Percentiles rank a stretch among this genome's conserved stretches.
Evolutionary conservation across 2,113 vertebrate species (phyloP).

Genomic region (Strix uralensis): DNA sequence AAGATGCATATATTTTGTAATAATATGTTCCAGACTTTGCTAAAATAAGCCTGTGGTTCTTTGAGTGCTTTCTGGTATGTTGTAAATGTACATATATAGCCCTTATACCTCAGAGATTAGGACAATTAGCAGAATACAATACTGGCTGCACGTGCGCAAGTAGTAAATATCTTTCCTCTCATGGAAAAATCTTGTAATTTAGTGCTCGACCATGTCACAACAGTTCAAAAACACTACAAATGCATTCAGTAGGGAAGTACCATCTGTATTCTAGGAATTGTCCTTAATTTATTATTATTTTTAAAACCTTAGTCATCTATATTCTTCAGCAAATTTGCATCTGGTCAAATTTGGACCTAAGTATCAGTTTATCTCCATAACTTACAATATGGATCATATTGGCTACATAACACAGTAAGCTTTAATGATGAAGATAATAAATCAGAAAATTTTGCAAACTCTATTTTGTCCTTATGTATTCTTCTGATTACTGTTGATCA

Average conservation of each 20-base stretch:
- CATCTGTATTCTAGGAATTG: background rate
- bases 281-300: background rate
- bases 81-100: background rate
- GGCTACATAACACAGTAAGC: background rate
- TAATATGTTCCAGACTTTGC: background rate
- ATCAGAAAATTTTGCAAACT: background rate
- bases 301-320: background rate
- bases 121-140: background rate
- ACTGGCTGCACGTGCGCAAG: background rate
- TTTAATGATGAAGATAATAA: background rate
- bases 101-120: background rate
- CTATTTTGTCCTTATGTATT: background rate
- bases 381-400: background rate
- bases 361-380: background rate
- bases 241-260: background rate
- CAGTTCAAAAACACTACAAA: background rate
- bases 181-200: background rate
- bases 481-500: background rate
- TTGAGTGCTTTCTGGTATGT: background rate
- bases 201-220: background rate
- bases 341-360: background rate
- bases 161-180: background rate
- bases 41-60: background rate
- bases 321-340: background rate
- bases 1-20: background rate